Base-by-base conservation (phyloP, 2,888 invertebrate genomes). In the Thysanoteuthis rhombus region DNA sequence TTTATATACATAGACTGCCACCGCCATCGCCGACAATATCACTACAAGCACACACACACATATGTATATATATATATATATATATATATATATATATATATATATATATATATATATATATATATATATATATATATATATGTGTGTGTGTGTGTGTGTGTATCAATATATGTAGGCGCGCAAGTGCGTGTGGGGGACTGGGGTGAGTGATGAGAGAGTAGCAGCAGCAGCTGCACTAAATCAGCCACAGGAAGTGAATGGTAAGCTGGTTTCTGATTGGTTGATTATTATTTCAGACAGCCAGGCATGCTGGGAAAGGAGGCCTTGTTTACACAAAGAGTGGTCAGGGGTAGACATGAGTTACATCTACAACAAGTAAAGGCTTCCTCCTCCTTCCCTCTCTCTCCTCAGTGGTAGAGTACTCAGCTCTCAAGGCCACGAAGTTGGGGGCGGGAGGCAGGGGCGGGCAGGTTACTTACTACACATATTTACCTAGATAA, bases 311-410 rank as follows among this genome's bases (percentile, higher is more conserved):
- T 58, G 58, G 58, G n/a, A n/a, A n/a, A n/a, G 75, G 36, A 75
- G 75, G 75, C 75, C 75, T 75, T 75, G 75, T 75, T 75, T 75
- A 75, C 75, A 75, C 75, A 75, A 75, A 75, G 75, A 75, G 36
- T n/a, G 75, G 75, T 75, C 75, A 75, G n/a, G 75, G 75, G n/a
- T 75, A 75, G n/a, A 75, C 75, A 75, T n/a, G 75, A 75, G 75
- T 75, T 75, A 75, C 75, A 75, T 75, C 75, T 75, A 75, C 75
- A 75, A 75, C 75, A 75, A 75, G 75, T 75, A 75, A 75, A 16
- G 75, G 75, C n/a, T n/a, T 75, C 16, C 75, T n/a, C 12, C n/a
- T 16, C 75, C 75, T 75, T 36, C 75, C 75, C n/a, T 16, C 75
- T 36, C 36, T 36, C 75, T 36, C n/a, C n/a, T 75, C n/a, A 75